A percentile compares a stretch with the other conserved stretches of the same genome.
Conservation (phyloP, 2,888 invertebrate genomes). For the Cremastobaeus sp. region DNA sequence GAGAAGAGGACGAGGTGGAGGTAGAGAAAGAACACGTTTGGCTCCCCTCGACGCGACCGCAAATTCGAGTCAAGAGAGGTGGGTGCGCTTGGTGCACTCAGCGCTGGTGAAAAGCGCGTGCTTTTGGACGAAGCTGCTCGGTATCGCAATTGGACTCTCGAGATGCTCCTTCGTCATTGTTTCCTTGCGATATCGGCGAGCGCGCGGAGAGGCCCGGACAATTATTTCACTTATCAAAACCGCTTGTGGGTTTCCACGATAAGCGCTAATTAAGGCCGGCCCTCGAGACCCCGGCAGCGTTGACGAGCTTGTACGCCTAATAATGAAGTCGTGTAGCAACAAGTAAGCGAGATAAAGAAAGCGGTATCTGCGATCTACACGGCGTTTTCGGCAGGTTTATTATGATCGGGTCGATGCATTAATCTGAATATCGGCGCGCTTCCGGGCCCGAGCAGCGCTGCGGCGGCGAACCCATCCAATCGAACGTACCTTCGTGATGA, state of each 20-base stretch:
- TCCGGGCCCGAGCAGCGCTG: background rate
- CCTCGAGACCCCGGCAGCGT: conserved; percentile 7
- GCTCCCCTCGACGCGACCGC: too few species aligned
- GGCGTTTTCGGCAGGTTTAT: conserved; percentile 3
- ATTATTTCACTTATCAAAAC: conserved; percentile 1
- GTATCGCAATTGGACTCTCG: too few species aligned
- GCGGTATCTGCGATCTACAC: conserved; percentile 6
- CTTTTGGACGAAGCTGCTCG: conserved; percentile 8
- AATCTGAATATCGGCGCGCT: background rate
- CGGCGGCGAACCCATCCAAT: conserved; percentile 15
- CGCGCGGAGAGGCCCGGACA: background rate
- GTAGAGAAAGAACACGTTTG: too few species aligned
- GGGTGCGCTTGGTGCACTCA: too few species aligned
- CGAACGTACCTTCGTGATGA: conserved; percentile 2
- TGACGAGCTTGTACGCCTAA: too few species aligned
- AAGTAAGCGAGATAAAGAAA: conserved; percentile 12
- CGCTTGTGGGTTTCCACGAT: background rate
- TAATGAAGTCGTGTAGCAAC: conserved; percentile 18
- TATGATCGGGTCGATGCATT: background rate
- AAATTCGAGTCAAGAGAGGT: too few species aligned
- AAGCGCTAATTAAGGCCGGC: conserved; percentile 7
- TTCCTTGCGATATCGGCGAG: background rate
- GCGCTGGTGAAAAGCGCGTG: conserved; percentile 20
- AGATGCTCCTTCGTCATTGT: too few species aligned
- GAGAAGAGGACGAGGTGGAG: too few species aligned